These are phyloP conservation scores for Cistogaster globosa DNA, from an alignment of 2,888 invertebrate species.

Conservation along the genomic window DNA sequence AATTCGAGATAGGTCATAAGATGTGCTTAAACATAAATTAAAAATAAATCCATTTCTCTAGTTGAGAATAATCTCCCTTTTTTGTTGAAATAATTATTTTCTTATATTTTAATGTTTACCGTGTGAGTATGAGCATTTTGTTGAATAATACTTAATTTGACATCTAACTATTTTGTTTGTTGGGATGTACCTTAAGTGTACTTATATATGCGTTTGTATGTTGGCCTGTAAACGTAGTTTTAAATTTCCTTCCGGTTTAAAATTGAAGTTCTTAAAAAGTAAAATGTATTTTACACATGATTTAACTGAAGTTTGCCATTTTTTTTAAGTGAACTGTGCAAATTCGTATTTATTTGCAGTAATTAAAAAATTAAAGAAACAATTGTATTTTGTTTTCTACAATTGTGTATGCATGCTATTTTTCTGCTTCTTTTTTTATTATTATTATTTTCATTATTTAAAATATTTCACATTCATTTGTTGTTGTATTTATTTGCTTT, in stretches of 20 bases:
- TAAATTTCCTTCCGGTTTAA: conserved; percentile 68
- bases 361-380: conserved; percentile 2
- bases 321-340: neutral
- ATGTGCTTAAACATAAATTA: too few relatives aligned
- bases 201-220: neutral
- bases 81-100: too few relatives aligned
- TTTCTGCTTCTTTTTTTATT: neutral
- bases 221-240: conserved; percentile 25
- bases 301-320: conserved; percentile 52
- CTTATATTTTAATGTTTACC: too few relatives aligned
- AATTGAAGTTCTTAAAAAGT: conserved; percentile 15
- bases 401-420: neutral
- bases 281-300: conserved; percentile 55
- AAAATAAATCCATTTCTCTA: too few relatives aligned
- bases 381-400: neutral
- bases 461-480: neutral
- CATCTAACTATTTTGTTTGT: too few relatives aligned
- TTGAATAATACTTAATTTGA: too few relatives aligned
- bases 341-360: conserved; percentile 6
- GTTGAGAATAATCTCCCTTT: too few relatives aligned
- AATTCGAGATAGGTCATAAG: too few relatives aligned
- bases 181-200: too few relatives aligned
- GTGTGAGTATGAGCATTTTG: too few relatives aligned
- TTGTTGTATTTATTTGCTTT: neutral
- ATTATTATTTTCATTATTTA: neutral